Evolutionary conservation across 2,888 invertebrate species (phyloP), one percentile per base, ranked within the genome.

Genomic region (Parnassius glacialis): DNA sequence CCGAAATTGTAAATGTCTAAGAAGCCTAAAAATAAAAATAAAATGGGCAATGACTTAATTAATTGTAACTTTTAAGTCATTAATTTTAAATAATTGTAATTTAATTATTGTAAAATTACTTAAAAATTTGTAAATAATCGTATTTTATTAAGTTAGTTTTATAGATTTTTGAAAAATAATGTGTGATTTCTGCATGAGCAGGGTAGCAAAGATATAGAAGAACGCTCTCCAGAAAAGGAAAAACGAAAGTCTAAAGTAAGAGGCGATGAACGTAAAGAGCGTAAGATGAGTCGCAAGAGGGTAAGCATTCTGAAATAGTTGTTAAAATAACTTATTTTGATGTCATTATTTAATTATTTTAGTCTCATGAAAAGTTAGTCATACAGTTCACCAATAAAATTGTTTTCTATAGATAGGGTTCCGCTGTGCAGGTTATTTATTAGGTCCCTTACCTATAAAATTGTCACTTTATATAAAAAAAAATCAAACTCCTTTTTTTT

Each of bases 271-370:
- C 93, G 96, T 70, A 95, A 95, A 87, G 96, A 96, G 84, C 93
- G 96, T 78, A 96, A 96, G 90, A 88, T 96, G 77, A 95, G 94
- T 60, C 93, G 96, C 41, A 96, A 96, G 83, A 93, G 96, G 90
- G 95, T 95, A 89, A 88, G 92, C 59, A 59, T 50, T 13, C 12
- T 48, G 48, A 48, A 48, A 13, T 13, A 13, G 11, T 48, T 48
- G 2, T 16, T 48, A 9, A 48, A 48, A n/a, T 12, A 47, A 12
- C 1, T 12, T 48, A 16, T 48, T 13, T 13, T 9, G 9, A 48
- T 13, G 2, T 9, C 3, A n/a, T 2, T 13, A 48, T 16, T 13
- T 9, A 7, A 7, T 34, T 34, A 34, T 34, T 34, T 34, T 34
- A 7, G 7, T 34, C 34, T 34, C 34, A 34, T 34, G 7, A 34